Base-by-base conservation (phyloP, 1,140 invertebrate genomes). In the Campodea augens region DNA sequence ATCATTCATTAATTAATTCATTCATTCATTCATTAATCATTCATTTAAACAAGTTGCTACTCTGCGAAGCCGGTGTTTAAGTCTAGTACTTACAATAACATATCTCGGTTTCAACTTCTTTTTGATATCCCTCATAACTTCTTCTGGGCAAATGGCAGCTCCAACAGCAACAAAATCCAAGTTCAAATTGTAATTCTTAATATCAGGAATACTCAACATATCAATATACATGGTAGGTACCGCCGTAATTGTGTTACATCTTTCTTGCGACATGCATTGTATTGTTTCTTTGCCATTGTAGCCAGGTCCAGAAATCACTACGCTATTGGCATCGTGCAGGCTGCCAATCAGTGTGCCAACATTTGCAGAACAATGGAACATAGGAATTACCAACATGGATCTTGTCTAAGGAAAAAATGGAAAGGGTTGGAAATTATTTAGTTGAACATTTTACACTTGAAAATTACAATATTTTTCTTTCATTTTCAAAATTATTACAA, bases 151-250 rank as follows among this genome's bases (percentile, higher is more conserved):
- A 0, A 78, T 66, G 1, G 87, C 74, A 5, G 86, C 88, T 12
- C 80, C 84, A 1, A 73, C 75, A 0, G 83, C 51, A 10, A 75
- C 81, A 38, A 73, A 65, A 43, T 70, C 27, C 27, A 32, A 32
- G 27, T 7, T 32, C 27, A 10, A 32, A 32, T 32, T 32, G 27
- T 10, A 15, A 32, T n/a, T n/a, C n/a, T n/a, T n/a, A 15, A 32
- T 10, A 10, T 32, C 27, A 0, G 59, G 60, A 24, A 58, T 60
- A 43, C 67, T 63, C 29, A 89, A 53, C 44, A 88, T 67, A 59
- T 96, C 88, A 43, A 95, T 79, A 59, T 84, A 90, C 91, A 98
- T 98, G 0, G 92, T 97, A 3, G 93, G 93, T 0, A 92, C 96
- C 12, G 92, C 92, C 53, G 81, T 85, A n/a, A 86, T 60, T 5